Evolutionary conservation across 2,888 invertebrate genomes (phyloP).

Genomic region (Sinelater perroti): DNA sequence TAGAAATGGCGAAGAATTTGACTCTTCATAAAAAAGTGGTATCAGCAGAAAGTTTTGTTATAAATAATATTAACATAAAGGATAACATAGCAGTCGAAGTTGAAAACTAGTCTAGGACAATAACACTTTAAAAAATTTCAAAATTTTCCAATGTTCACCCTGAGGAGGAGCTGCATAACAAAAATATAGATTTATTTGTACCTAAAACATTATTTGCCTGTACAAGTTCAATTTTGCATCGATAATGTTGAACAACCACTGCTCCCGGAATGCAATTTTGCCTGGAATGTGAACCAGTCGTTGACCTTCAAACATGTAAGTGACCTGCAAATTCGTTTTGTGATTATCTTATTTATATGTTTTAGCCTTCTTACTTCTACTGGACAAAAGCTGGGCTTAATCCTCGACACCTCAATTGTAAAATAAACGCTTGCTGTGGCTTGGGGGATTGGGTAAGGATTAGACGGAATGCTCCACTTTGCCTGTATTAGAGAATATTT

Average conservation of each 20-base stretch:
- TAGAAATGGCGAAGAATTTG: no score
- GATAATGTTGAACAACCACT: slow-evolving; percentile 57
- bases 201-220: slow-evolving; percentile 37
- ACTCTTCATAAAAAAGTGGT: no score
- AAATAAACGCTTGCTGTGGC: slow-evolving; percentile 61
- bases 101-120: no score
- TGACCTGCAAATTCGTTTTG: slow-evolving; percentile 49
- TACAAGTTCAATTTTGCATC: slow-evolving; percentile 57
- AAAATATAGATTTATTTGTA: no score
- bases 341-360: background rate
- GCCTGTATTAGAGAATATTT: slow-evolving; percentile 44
- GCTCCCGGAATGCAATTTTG: slow-evolving; percentile 53
- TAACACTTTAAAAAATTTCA: no score
- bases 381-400: slow-evolving; percentile 47
- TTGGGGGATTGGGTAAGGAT: slow-evolving; percentile 60
- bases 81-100: no score
- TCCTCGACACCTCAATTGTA: slow-evolving; percentile 54
- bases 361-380: slow-evolving; percentile 45
- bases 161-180: no score
- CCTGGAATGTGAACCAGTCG: slow-evolving; percentile 51
- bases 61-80: no score
- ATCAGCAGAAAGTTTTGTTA: no score
- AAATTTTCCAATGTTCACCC: no score
- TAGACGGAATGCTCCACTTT: slow-evolving; percentile 60
- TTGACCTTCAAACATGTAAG: slow-evolving; percentile 57